Conservation (phyloP, 2,888 invertebrate genomes). For the Tubulanus polymorphus region DNA sequence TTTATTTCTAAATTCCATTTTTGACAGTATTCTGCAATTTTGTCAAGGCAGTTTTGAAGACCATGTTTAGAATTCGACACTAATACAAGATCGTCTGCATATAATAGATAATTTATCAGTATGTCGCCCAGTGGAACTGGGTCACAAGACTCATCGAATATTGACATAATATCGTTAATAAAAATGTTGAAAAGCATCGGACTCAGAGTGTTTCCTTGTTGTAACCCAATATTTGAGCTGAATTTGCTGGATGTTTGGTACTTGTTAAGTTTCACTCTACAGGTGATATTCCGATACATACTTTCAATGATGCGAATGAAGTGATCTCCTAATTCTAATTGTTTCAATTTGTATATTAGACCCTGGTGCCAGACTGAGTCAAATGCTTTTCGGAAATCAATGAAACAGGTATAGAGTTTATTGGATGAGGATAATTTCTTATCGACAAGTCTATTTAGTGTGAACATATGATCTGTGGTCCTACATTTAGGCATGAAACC, state of each 20-base stretch:
- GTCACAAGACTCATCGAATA: not conserved
- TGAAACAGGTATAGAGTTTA: not conserved
- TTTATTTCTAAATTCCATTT: not conserved
- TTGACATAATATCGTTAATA: not conserved
- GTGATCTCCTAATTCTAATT: not conserved
- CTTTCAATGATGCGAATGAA: not conserved
- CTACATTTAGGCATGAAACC: conserved; percentile 14
- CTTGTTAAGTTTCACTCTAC: not conserved
- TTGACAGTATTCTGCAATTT: not conserved
- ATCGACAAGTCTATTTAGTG: not conserved
- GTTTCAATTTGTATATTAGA: not conserved
- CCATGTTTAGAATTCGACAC: not conserved
- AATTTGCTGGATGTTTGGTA: not conserved
- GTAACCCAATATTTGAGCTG: not conserved
- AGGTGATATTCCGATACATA: not conserved
- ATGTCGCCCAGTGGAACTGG: not conserved
- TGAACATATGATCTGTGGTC: conserved; percentile 15
- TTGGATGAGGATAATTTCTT: not conserved
- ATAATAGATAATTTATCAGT: not conserved
- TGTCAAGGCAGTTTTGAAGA: not conserved
- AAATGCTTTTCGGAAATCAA: not conserved
- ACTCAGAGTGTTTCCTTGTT: not conserved
- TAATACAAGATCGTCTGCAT: not conserved
- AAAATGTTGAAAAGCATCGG: not conserved
- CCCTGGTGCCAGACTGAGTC: not conserved